Conservation (phyloP, 2,113 vertebrate genomes). For the human (Homo sapiens) region GRCh38 chr2:159838501-159839000, state of each 20-base stretch:
- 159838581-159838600: slow-evolving; percentile 36
- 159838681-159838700: neutral
- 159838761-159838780: neutral
- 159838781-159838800: too few species aligned
- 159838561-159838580: neutral
- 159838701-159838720: neutral
- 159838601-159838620: neutral
- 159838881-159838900: too few species aligned
- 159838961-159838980: too few species aligned
- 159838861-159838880: too few species aligned
- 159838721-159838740: neutral
- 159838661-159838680: neutral
- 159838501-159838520: neutral
- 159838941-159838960: too few species aligned
- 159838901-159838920: too few species aligned
- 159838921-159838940: too few species aligned
- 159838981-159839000: too few species aligned
- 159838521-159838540: slow-evolving; percentile 20
- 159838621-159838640: neutral
- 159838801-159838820: too few species aligned
- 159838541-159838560: neutral
- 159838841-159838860: too few species aligned
- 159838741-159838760: neutral
- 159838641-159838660: neutral
- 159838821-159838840: too few species aligned